Conservation (phyloP, 2,888 invertebrate species). For the Horisme vitalbata region DNA sequence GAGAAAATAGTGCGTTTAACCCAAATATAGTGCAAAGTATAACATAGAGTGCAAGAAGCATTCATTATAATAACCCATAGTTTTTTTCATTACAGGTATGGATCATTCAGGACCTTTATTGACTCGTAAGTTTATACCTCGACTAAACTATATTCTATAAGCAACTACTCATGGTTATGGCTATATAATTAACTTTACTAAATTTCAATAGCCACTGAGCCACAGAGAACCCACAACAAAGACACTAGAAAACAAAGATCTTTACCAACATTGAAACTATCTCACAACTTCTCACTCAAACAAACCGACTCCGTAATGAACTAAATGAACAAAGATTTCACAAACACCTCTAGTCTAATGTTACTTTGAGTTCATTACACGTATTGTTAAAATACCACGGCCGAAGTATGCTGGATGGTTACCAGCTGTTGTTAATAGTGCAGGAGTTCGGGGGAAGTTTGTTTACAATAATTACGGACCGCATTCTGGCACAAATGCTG, state of each 20-base stretch:
- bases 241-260: neutral
- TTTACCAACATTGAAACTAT: constrained; percentile 25
- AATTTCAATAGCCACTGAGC: neutral
- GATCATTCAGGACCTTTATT: neutral
- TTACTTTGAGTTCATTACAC: constrained; percentile 46
- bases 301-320: constrained; percentile 23
- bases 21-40: too few relatives aligned
- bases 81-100: constrained; percentile 1
- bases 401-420: constrained; percentile 25
- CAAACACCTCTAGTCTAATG: constrained; percentile 37
- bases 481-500: neutral
- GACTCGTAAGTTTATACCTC: neutral
- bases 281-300: constrained; percentile 25
- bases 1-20: too few relatives aligned
- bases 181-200: too few relatives aligned
- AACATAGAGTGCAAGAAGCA: too few relatives aligned
- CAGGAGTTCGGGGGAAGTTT: constrained; percentile 9
- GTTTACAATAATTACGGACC: neutral
- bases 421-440: constrained; percentile 51
- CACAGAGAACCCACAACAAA: neutral
- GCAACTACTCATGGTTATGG: too few relatives aligned
- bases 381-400: constrained; percentile 43
- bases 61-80: neutral
- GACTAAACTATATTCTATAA: too few relatives aligned
- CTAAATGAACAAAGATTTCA: constrained; percentile 31